Evolutionary conservation across 2,113 vertebrate genomes (phyloP), one percentile per base, ranked within the genome.

Genomic region (Chunga burmeisteri): DNA sequence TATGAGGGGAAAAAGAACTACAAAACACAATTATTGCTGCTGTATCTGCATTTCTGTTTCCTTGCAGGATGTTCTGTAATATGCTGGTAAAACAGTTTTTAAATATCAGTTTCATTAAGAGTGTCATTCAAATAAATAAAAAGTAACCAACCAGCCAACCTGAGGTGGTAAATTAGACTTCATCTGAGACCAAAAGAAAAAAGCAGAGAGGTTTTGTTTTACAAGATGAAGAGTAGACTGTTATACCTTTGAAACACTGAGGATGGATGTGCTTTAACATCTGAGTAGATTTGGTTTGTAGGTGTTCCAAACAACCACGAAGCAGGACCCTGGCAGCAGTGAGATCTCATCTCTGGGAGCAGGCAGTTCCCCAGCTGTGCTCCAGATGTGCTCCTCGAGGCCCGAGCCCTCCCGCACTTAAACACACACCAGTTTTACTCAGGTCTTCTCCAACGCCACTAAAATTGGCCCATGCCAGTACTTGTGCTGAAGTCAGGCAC

Each of bases 1-100:
- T 13, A 75, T 13, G 56, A 74, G 34, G 44, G 46, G 38, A 13
- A 53, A 55, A 85, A 38, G 11, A 90, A 66, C 70, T 77, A 93
- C 62, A 81, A 68, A 85, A 56, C 27, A 82, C 47, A 87, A 44
- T 95, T 97, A 94, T 94, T 97, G 96, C 94, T 93, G 78, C 84
- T 86, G 46, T 34, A 62, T 66, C 74, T 93, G 94, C 84, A 93
- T 75, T 84, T 81, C 66, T 67, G 25, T 56, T 86, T 96, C 78
- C 62, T 67, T 27, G 55, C 30, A 88, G 59, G 38, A 81, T 66
- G 73, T n/a, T 83, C 58, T 71, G 30, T 30, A 65, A 65, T 42
- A 53, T 36, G 94, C 86, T 87, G 84, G 58, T 55, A 87, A 66
- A 91, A 85, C 46, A 71, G 49, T 80, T 93, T 94, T 87, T 17